Evolutionary conservation across 1,140 invertebrate species (phyloP).

Genomic region (Diorhabda elongata): DNA sequence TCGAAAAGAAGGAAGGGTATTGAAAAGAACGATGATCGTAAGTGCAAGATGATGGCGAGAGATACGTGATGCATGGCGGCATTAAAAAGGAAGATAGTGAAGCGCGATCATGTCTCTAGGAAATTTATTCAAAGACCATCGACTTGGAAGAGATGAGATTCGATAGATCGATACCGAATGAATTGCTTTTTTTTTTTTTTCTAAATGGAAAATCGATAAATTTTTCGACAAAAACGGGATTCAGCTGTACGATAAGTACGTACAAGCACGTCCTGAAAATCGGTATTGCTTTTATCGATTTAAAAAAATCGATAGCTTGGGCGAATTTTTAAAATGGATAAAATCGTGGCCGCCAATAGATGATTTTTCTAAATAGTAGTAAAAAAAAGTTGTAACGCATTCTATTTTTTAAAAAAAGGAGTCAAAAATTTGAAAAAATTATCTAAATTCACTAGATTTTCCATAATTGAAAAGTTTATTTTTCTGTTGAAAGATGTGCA

Average conservation of each 20-base stretch:
- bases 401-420: no score
- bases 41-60: neutral
- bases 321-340: neutral
- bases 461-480: no score
- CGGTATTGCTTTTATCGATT: neutral
- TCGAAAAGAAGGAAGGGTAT: neutral
- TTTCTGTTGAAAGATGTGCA: no score
- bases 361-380: no score
- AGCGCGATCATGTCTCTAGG: neutral
- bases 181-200: neutral
- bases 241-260: neutral
- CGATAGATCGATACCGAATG: neutral
- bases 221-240: neutral
- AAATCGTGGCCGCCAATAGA: no score
- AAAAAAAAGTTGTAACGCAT: no score
- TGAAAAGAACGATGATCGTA: slow-evolving; percentile 1
- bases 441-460: no score
- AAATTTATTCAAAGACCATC: slow-evolving; percentile 2
- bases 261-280: no score
- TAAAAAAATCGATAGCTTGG: neutral
- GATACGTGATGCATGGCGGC: slow-evolving; percentile 1
- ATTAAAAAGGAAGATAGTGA: slow-evolving; percentile 1
- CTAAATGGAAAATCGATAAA: neutral
- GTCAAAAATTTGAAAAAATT: no score
- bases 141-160: neutral